Conservation (phyloP, 2,113 vertebrate species). For the Chaetorhynchus papuensis region DNA sequence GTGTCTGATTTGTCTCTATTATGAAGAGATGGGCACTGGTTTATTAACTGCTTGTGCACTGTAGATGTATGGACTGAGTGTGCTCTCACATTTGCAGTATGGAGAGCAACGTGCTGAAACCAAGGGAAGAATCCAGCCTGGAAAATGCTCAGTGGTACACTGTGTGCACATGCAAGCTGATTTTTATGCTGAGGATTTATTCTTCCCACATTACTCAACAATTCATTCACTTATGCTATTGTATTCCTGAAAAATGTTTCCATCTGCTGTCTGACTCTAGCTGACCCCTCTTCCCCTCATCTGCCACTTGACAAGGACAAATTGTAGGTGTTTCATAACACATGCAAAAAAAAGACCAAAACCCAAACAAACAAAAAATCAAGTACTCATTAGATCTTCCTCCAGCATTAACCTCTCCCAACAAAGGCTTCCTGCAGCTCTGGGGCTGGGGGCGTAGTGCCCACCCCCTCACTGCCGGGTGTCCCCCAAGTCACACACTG, state of each 20-base stretch:
- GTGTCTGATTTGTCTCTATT: background rate
- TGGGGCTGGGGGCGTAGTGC: background rate
- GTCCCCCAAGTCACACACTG: background rate
- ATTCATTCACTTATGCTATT: constrained; percentile 52
- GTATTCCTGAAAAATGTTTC: constrained; percentile 73
- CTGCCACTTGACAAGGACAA: constrained; percentile 46
- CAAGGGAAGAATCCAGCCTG: background rate
- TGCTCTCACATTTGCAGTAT: background rate
- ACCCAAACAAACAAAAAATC: constrained; percentile 51
- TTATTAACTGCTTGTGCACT: background rate
- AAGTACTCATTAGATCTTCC: constrained; percentile 39
- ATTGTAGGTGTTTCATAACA: constrained; percentile 41
- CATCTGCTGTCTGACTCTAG: constrained; percentile 81
- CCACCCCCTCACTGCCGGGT: background rate
- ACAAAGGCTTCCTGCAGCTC: constrained; percentile 15
- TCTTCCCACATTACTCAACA: constrained; percentile 59
- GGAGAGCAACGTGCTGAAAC: background rate
- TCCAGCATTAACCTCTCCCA: constrained; percentile 6
- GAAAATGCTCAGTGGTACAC: background rate
- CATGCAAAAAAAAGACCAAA: background rate
- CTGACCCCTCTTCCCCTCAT: constrained; percentile 55
- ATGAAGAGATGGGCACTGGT: background rate
- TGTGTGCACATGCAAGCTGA: background rate
- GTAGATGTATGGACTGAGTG: background rate
- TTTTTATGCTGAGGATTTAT: constrained; percentile 48